Base-by-base conservation (phyloP, 1,140 invertebrate species). In the Bombus vancouverensis region DNA sequence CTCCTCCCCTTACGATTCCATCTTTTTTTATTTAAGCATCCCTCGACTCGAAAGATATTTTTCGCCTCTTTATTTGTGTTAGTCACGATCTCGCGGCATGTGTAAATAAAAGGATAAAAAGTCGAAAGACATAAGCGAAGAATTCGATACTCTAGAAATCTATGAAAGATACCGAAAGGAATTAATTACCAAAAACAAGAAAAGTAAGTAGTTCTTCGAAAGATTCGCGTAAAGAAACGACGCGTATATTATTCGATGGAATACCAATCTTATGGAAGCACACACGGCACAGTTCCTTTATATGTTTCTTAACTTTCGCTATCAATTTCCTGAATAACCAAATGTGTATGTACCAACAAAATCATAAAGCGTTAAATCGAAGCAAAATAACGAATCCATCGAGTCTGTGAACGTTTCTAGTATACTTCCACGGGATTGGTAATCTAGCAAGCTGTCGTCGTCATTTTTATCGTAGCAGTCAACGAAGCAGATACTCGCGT, bases 401-500 rank as follows among this genome's bases (percentile, higher is more conserved):
- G 34, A n/a, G 4, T 28, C 37, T 8, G 13, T 2, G 13, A 28
- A 72, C 71, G 13, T n/a, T 13, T 22, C 22, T 22, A 34, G 2
- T 1, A 22, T 25, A 4, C 18, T 34, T 8, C 0, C 15, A 1
- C 65, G n/a, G 32, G 8, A 8, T 62, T n/a, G 15, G n/a, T 65
- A 78, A 78, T 78, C n/a, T 32, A 32, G 25, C 75, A 22, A 59
- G 18, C 37, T 65, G 75, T 65, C 57, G 57, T 57, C 32, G 74
- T 62, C 75, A 65, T 66, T 78, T 78, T 78, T 78, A 78, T 65
- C 39, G 57, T 65, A 28, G 59, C 28, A 32, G 75, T 15, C 75
- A 42, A 65, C 75, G 75, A 78, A 65, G 59, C 57, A 59, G 57
- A 65, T 62, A 78, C 28, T 86, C n/a, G 47, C 71, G 70, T 53